These are phyloP conservation scores for Oncorhynchus tshawytscha DNA, from an alignment of 2,113 vertebrate species.

Conservation along the genomic window DNA sequence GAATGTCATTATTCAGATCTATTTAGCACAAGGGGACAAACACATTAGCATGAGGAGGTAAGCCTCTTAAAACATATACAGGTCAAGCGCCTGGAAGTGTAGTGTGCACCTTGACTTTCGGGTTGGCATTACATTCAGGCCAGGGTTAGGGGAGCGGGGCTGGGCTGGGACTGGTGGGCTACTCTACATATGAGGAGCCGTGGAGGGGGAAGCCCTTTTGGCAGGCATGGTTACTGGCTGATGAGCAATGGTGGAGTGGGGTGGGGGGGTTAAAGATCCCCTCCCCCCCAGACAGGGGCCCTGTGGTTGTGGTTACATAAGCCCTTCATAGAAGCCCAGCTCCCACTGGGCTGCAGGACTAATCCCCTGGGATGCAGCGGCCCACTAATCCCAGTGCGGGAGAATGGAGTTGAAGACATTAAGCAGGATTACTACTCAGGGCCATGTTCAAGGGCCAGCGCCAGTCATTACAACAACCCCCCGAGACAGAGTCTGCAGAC, in stretches of 20 bases:
- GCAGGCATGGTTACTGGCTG: conserved; percentile 45
- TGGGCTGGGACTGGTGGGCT: not conserved
- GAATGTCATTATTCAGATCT: conserved; percentile 55
- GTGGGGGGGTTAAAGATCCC: not conserved
- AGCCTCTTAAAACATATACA: conserved; percentile 50
- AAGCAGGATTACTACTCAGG: conserved; percentile 69
- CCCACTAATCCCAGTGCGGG: conserved; percentile 66
- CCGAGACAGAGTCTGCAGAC: not conserved
- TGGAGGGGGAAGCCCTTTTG: conserved; percentile 48
- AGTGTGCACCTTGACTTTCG: conserved; percentile 24
- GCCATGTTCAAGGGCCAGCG: conserved; percentile 48
- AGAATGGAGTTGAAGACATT: conserved; percentile 73
- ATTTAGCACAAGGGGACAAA: conserved; percentile 52
- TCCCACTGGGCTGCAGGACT: conserved; percentile 59
- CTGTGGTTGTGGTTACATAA: conserved; percentile 68
- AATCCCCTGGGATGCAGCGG: conserved; percentile 68
- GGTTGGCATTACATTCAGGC: not conserved
- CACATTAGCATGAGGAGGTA: conserved; percentile 53
- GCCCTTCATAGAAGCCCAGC: conserved; percentile 55
- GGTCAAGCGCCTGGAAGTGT: conserved; percentile 31
- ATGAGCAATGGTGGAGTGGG: conserved; percentile 35
- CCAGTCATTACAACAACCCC: conserved; percentile 53
- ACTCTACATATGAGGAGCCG: not conserved
- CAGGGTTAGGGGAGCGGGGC: not conserved
- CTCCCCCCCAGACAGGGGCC: conserved; percentile 29